Conservation (phyloP, 1,140 invertebrate genomes). For the Maniola jurtina region DNA sequence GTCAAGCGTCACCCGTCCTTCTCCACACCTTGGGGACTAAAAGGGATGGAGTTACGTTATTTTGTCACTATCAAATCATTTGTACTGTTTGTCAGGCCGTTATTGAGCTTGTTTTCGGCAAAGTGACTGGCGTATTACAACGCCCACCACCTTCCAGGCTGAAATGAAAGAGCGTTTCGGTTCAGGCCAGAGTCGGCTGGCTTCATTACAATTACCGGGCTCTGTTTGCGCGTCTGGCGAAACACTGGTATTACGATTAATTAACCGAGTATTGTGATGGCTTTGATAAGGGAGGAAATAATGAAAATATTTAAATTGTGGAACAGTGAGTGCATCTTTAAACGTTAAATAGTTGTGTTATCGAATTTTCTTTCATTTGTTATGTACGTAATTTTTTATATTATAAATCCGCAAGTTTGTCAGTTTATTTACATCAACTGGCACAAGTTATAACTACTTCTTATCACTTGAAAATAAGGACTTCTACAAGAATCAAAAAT, state of each 20-base stretch:
- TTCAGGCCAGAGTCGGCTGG: slow-evolving; percentile 62
- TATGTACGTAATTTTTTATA: background rate
- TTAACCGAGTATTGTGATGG: slow-evolving; percentile 66
- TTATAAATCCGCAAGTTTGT: background rate
- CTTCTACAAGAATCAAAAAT: no score
- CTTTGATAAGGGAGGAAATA: slow-evolving; percentile 46
- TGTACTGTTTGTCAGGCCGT: slow-evolving; percentile 72
- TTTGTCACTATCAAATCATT: slow-evolving; percentile 74
- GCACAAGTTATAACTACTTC: no score
- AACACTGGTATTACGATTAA: slow-evolving; percentile 73
- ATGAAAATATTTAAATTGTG: slow-evolving; percentile 52
- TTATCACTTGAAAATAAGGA: no score
- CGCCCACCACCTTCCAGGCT: slow-evolving; percentile 53
- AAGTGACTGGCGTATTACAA: slow-evolving; percentile 63
- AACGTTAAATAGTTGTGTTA: background rate
- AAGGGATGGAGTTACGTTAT: slow-evolving; percentile 54
- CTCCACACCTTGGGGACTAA: slow-evolving; percentile 37
- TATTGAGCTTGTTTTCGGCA: slow-evolving; percentile 76
- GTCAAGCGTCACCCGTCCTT: slow-evolving; percentile 53
- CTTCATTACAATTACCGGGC: slow-evolving; percentile 69
- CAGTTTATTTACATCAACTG: no score
- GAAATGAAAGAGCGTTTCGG: slow-evolving; percentile 68
- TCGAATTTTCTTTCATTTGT: background rate
- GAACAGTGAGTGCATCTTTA: background rate
- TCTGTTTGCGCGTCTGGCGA: slow-evolving; percentile 69